Evolutionary conservation across 2,797 vertebrate genomes (phyloP).

Genomic region (Micrastur ruficollis): DNA sequence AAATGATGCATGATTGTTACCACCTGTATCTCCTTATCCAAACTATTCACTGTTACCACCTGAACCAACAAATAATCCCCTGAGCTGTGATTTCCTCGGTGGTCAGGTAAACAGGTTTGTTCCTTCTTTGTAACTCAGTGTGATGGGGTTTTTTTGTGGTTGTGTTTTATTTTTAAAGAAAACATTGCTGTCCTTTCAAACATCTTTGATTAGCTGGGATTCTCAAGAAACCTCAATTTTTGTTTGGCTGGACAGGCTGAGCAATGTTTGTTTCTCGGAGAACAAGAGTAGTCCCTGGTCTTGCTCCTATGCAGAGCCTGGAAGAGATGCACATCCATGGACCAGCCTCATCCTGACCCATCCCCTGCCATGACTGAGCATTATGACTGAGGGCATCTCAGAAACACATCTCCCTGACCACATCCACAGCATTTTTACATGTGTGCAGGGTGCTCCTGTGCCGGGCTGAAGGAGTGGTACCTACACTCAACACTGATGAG

Average conservation of each 20-base stretch:
- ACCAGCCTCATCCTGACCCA: neutral
- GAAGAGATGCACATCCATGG: fast-evolving
- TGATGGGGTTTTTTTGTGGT: too few species aligned
- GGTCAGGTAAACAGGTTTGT: neutral
- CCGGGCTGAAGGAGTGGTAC: neutral
- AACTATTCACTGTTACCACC: neutral
- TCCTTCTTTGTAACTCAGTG: neutral
- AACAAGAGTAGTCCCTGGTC: neutral
- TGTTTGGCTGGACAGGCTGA: neutral
- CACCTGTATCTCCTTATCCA: neutral
- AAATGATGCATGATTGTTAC: fast-evolving
- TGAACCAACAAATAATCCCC: neutral
- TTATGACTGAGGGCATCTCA: neutral
- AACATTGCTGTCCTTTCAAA: neutral
- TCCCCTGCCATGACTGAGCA: fast-evolving
- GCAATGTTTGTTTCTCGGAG: neutral
- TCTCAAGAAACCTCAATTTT: neutral
- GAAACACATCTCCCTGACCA: neutral
- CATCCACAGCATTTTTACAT: fast-evolving
- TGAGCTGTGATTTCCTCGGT: fast-evolving
- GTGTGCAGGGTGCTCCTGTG: fast-evolving
- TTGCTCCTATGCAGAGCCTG: neutral
- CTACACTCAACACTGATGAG: neutral
- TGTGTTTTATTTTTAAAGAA: neutral
- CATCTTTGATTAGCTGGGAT: neutral